phyloP scores from a whole-genome alignment of 1,140 invertebrate species.

The Fopius arisanus region DNA sequence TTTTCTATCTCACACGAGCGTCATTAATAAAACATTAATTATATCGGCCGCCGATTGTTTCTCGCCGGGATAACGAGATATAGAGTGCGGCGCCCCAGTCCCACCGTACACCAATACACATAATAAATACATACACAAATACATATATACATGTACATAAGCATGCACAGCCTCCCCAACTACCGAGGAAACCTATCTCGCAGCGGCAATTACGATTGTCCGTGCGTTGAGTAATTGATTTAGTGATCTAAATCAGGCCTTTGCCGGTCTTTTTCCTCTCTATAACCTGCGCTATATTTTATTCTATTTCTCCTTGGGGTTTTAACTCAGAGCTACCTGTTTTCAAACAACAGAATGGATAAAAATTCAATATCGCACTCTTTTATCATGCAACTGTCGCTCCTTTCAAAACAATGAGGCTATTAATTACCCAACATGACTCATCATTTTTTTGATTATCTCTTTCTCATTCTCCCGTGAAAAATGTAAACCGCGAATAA shows the following conservation, averaged over 20 bases:
- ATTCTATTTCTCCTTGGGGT: background rate
- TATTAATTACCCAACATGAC: constrained; percentile 23
- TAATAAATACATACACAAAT: constrained; percentile 18
- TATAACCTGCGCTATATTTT: background rate
- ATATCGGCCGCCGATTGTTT: constrained; percentile 39
- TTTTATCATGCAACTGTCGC: background rate
- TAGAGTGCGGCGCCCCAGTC: constrained; percentile 26
- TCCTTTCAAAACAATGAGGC: constrained; percentile 16
- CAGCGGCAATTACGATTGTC: constrained; percentile 41
- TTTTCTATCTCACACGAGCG: constrained; percentile 36
- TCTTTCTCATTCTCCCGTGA: background rate
- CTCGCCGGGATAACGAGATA: constrained; percentile 26
- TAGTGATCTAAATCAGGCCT: constrained; percentile 27
- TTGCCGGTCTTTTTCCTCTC: constrained; percentile 12
- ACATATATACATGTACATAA: background rate
- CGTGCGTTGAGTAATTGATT: constrained; percentile 37
- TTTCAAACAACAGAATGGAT: background rate
- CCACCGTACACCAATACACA: constrained; percentile 29
- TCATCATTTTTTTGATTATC: background rate
- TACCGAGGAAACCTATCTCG: background rate
- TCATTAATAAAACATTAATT: constrained; percentile 48
- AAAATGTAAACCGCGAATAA: background rate
- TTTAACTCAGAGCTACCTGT: constrained; percentile 11
- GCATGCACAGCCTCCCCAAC: background rate
- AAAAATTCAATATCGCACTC: too few species aligned